A percentile compares a stretch with the other conserved stretches of the same genome.
phyloP scores from a whole-genome alignment of 2,888 invertebrate genomes.

The Seira ritae region DNA sequence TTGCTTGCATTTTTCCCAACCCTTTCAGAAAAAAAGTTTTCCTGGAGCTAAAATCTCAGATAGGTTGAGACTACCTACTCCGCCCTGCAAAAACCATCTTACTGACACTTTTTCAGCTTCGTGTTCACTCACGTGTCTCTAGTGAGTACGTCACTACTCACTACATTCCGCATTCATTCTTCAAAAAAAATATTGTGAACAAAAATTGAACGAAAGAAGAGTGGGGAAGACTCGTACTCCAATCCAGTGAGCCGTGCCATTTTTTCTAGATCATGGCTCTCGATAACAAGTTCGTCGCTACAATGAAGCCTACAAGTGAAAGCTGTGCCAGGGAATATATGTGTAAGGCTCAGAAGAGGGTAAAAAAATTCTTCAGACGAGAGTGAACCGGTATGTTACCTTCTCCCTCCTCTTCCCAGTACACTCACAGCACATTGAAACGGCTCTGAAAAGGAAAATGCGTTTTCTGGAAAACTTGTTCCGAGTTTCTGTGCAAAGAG shows the following conservation, averaged over 20 bases:
- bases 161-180: neutral
- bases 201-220: conserved; percentile 30
- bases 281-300: conserved; percentile 8
- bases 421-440: neutral
- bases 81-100: neutral
- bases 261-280: conserved; percentile 19
- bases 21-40: neutral
- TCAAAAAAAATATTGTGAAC: neutral
- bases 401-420: neutral
- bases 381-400: conserved; percentile 18
- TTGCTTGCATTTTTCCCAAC: conserved; percentile 10
- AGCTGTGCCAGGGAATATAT: neutral
- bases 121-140: conserved; percentile 23
- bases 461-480: neutral
- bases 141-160: conserved; percentile 1
- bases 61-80: neutral
- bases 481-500: neutral
- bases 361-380: neutral
- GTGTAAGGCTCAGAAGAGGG: neutral
- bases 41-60: neutral
- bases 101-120: conserved; percentile 10
- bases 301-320: neutral
- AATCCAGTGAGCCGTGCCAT: conserved; percentile 21
- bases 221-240: conserved; percentile 22
- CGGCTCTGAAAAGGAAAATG: neutral